Conservation (phyloP, 64 coral and sea anemone genomes). For the Stichodactyla mertensii region DNA sequence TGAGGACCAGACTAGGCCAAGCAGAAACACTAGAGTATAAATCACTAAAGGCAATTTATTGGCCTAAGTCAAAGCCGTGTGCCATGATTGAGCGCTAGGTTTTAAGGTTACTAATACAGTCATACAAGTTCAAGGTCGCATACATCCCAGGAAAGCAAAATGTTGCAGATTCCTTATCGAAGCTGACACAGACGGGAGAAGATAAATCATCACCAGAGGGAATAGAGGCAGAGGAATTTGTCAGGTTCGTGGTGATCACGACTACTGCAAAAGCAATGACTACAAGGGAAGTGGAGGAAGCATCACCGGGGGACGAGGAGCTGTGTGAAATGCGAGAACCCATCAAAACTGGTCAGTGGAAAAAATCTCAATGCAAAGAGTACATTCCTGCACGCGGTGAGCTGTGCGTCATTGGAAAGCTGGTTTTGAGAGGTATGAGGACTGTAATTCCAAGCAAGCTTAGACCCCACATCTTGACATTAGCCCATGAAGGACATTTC, state of each 20-base stretch:
- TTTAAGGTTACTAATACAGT: background rate
- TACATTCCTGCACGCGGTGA: too few relatives aligned
- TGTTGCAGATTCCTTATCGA: slow-evolving; percentile 20
- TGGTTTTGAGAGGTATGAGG: too few relatives aligned
- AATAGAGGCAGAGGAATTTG: slow-evolving; percentile 8
- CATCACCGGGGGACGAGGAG: too few relatives aligned
- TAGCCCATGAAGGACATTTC: too few relatives aligned
- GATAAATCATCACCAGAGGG: slow-evolving; percentile 3
- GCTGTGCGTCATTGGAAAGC: too few relatives aligned
- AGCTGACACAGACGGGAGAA: background rate
- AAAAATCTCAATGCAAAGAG: too few relatives aligned
- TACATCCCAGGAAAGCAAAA: slow-evolving; percentile 24
- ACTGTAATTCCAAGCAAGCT: too few relatives aligned
- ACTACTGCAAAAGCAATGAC: background rate
- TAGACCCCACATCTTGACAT: too few relatives aligned
- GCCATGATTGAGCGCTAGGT: slow-evolving; percentile 13
- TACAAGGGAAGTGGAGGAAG: background rate
- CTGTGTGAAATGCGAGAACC: too few relatives aligned
- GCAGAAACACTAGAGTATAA: background rate
- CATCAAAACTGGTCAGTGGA: too few relatives aligned
- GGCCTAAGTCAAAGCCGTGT: background rate
- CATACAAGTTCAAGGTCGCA: background rate
- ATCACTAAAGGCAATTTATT: background rate
- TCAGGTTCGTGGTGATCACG: background rate
- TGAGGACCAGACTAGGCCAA: too few relatives aligned